Conservation (phyloP, 2,888 invertebrate genomes). For the Ametastegia equiseti region DNA sequence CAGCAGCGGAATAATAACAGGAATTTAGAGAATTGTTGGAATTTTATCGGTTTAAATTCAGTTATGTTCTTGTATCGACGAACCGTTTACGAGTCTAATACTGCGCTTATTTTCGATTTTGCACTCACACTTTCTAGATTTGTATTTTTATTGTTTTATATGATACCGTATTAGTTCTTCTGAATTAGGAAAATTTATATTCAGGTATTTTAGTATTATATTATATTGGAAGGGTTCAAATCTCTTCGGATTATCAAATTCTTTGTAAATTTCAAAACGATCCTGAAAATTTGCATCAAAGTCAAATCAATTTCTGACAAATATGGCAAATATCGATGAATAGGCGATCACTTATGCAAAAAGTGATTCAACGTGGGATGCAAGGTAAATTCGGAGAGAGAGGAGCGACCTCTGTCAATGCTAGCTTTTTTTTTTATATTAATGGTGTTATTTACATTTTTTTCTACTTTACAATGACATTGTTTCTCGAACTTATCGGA, state of each 20-base stretch:
- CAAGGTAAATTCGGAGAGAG: constrained; percentile 74
- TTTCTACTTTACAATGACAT: too few species aligned
- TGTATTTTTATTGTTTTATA: neutral
- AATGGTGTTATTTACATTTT: neutral
- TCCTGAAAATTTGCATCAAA: too few species aligned
- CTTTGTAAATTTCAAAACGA: neutral
- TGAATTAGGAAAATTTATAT: too few species aligned
- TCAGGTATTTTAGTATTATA: too few species aligned
- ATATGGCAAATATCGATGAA: constrained; percentile 24
- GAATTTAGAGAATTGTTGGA: too few species aligned
- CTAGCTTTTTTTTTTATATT: constrained; percentile 57
- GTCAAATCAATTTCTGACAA: too few species aligned
- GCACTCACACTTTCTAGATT: neutral
- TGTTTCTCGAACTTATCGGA: too few species aligned
- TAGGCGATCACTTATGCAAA: constrained; percentile 59
- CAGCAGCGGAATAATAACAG: too few species aligned
- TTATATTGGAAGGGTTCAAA: too few species aligned
- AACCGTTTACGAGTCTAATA: neutral
- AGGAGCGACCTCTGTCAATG: constrained; percentile 74
- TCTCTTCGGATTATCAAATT: too few species aligned
- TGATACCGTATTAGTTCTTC: neutral
- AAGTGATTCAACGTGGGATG: constrained; percentile 72
- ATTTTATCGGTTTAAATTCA: too few species aligned
- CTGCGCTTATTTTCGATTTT: too few species aligned
- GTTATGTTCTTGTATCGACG: constrained; percentile 32